Percentiles rank a stretch among this genome's conserved stretches.
phyloP scores from a whole-genome alignment of 92 coral and sea anemone species.

The Ricordea florida region DNA sequence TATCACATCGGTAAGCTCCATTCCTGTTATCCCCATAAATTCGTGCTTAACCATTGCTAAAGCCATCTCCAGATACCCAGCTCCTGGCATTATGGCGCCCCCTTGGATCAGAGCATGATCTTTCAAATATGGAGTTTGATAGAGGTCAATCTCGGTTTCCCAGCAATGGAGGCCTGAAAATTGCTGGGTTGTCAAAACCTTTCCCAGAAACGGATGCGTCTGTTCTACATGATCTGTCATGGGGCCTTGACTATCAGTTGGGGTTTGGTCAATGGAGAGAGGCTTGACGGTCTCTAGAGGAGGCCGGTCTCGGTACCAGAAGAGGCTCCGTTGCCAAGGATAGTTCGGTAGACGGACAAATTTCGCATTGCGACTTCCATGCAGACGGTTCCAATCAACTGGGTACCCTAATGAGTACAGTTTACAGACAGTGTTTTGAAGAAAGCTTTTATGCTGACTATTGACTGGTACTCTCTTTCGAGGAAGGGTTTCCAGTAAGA shows the following conservation, averaged over 20 bases:
- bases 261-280: neutral
- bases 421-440: conserved; percentile 71
- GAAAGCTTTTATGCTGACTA: conserved; percentile 71
- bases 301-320: conserved; percentile 67
- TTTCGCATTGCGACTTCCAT: conserved; percentile 35
- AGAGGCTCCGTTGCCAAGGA: conserved; percentile 77
- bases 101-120: conserved; percentile 83
- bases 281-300: conserved; percentile 41
- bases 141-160: conserved; percentile 84
- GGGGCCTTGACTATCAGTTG: neutral
- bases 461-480: conserved; percentile 36
- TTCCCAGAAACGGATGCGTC: conserved; percentile 69
- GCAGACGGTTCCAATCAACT: conserved; percentile 65
- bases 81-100: conserved; percentile 84
- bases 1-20: conserved; percentile 61
- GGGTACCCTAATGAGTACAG: conserved; percentile 75
- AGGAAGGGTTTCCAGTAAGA: conserved; percentile 71
- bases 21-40: conserved; percentile 29
- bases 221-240: too few species aligned
- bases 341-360: conserved; percentile 77
- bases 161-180: conserved; percentile 82
- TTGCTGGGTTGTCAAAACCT: conserved; percentile 52
- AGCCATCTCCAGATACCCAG: conserved; percentile 84
- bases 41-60: conserved; percentile 79
- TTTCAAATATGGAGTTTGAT: conserved; percentile 64